Evolutionary conservation across 2,797 vertebrate species (phyloP).

Genomic region (Tapirus indicus): DNA sequence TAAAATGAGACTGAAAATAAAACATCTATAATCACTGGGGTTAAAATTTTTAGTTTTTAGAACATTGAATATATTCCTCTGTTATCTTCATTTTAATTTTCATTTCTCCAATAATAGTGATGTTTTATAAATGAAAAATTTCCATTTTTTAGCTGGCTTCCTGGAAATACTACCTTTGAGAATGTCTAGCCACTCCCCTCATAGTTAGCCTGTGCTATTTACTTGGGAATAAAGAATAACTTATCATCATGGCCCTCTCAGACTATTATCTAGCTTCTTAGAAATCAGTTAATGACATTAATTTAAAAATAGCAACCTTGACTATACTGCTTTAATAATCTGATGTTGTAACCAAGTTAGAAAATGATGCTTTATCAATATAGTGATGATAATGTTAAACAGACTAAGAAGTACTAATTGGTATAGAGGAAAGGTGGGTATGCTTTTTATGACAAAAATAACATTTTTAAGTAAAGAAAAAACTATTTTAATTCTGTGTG

Average conservation of each 20-base stretch:
- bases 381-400: neutral
- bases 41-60: neutral
- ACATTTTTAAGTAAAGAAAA: constrained; percentile 28
- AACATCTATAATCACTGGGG: neutral
- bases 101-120: neutral
- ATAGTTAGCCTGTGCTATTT: neutral
- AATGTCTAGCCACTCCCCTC: neutral
- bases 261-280: neutral
- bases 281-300: neutral
- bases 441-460: neutral
- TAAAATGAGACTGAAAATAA: constrained; percentile 16
- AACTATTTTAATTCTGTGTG: neutral
- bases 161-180: neutral
- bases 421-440: neutral
- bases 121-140: neutral
- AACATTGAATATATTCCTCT: neutral
- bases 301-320: neutral
- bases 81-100: constrained; percentile 3
- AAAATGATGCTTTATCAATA: neutral
- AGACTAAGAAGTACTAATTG: neutral
- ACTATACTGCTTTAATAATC: neutral
- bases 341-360: neutral
- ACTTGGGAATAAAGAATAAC: neutral
- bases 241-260: neutral
- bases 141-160: neutral